Percentiles rank a stretch among this genome's conserved stretches.
Evolutionary conservation across 1,140 invertebrate genomes (phyloP).

Genomic region (Leptopilina boulardi): DNA sequence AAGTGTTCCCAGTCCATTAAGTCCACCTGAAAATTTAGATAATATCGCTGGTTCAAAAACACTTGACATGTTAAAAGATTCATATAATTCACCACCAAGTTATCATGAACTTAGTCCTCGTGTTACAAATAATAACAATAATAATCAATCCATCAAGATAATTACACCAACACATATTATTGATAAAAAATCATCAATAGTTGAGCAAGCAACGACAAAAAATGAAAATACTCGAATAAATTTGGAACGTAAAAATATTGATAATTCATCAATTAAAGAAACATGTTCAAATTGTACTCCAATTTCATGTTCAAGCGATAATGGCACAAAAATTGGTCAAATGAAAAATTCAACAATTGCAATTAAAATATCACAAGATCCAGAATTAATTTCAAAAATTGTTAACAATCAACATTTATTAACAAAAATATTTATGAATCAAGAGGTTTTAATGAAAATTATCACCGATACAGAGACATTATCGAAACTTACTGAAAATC

Average conservation of each 20-base stretch:
- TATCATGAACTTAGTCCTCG: conserved; percentile 37
- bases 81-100: conserved; percentile 50
- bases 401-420: conserved; percentile 63
- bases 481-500: conserved; percentile 61
- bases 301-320: neutral
- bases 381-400: conserved; percentile 57
- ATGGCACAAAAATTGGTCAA: conserved; percentile 51
- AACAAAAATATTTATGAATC: conserved; percentile 66
- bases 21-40: conserved; percentile 67
- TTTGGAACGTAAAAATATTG: neutral
- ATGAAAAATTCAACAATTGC: conserved; percentile 47
- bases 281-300: neutral
- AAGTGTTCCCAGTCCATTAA: conserved; percentile 72
- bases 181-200: conserved; percentile 32
- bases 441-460: conserved; percentile 65
- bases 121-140: neutral
- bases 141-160: conserved; percentile 34
- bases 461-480: conserved; percentile 62
- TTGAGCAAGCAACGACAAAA: neutral
- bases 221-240: neutral
- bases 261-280: neutral
- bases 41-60: conserved; percentile 69
- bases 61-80: conserved; percentile 69
- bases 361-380: conserved; percentile 54
- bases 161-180: neutral